Evolutionary conservation across 2,888 invertebrate genomes (phyloP).

Genomic region (Hirtodrosophila alboralis): DNA sequence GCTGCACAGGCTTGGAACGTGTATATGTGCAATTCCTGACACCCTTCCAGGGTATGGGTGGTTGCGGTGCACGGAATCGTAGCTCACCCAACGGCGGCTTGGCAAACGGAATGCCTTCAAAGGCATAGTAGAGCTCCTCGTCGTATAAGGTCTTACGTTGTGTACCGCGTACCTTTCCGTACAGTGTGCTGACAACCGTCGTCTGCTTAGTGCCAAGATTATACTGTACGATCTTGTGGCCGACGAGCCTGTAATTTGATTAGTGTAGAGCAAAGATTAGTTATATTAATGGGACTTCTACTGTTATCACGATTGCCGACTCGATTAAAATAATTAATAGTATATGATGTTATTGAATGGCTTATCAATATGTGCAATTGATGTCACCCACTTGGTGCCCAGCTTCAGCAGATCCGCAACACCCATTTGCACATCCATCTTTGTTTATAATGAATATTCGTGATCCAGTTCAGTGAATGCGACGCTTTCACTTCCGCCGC

Average conservation of each 20-base stretch:
- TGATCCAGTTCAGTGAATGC: slow-evolving; percentile 1
- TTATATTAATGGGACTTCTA: slow-evolving; percentile 27
- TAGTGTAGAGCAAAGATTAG: neutral
- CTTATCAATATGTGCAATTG: neutral
- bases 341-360: slow-evolving; percentile 2
- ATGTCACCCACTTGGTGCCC: slow-evolving; percentile 57
- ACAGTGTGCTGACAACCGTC: slow-evolving; percentile 59
- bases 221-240: slow-evolving; percentile 75
- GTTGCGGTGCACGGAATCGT: slow-evolving; percentile 83
- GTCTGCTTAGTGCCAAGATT: slow-evolving; percentile 72
- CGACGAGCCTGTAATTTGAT: slow-evolving; percentile 55
- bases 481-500: slow-evolving; percentile 50
- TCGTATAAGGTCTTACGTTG: slow-evolving; percentile 73
- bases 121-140: slow-evolving; percentile 62
- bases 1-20: slow-evolving; percentile 75
- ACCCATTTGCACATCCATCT: slow-evolving; percentile 55
- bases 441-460: neutral
- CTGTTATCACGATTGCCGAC: neutral
- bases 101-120: slow-evolving; percentile 77
- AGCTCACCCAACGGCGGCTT: slow-evolving; percentile 84
- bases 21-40: slow-evolving; percentile 82
- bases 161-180: slow-evolving; percentile 76
- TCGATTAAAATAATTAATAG: neutral
- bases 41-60: slow-evolving; percentile 82
- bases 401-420: slow-evolving; percentile 56